Percentiles rank a stretch among this genome's conserved stretches.
Evolutionary conservation across 1,140 invertebrate species (phyloP).

Genomic region (Saccostrea glomerata): DNA sequence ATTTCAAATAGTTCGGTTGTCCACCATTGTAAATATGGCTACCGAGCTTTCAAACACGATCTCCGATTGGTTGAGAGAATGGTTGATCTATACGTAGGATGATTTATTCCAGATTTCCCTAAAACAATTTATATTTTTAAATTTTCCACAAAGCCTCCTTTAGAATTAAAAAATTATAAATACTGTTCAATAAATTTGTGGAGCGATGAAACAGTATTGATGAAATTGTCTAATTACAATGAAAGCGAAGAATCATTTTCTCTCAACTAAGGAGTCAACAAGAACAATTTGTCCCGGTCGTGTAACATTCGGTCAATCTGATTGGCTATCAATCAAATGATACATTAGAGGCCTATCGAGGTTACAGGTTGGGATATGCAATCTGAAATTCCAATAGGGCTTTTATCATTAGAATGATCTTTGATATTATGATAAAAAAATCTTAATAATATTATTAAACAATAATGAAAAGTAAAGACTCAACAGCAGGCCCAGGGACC

Average conservation of each 20-base stretch:
- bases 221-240: background rate
- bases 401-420: no score
- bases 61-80: conserved; percentile 68
- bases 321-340: conserved; percentile 34
- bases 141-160: no score
- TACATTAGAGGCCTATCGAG: background rate
- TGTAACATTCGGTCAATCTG: conserved; percentile 27
- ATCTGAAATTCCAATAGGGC: no score
- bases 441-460: no score
- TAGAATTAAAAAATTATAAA: no score
- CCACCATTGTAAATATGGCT: conserved; percentile 70
- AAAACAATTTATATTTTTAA: no score
- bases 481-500: no score
- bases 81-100: background rate
- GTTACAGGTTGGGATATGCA: no score
- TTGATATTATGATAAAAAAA: no score
- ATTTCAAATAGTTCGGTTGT: conserved; percentile 54
- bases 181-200: no score
- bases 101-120: background rate
- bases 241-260: background rate
- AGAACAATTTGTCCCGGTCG: conserved; percentile 31
- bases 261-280: conserved; percentile 16
- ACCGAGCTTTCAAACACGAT: conserved; percentile 67
- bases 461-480: no score
- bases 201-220: no score